Base-by-base conservation (phyloP, 2,797 vertebrate genomes). In the Lacerta bilineata region DNA sequence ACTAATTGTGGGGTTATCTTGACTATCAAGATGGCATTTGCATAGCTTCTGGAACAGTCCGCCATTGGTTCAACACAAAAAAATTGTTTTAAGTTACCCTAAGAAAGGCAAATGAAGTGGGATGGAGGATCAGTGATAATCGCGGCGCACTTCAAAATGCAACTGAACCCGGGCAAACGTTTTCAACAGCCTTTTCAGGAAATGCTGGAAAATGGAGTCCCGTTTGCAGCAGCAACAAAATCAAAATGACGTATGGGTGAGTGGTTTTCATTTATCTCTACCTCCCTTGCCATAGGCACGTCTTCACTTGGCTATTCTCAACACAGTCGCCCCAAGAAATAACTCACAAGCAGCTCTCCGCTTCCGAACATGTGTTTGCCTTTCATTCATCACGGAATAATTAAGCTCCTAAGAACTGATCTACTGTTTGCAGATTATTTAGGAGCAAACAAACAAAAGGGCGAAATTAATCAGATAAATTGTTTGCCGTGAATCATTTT, bases 361-460 rank as follows among this genome's bases (percentile, higher is more conserved):
- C n/a, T 74, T 71, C 61, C 15, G 78, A 85, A 46, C 43, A 77
- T 77, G 50, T 90, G 76, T 82, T 88, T 90, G 46, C 83, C 79
- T 88, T 79, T 64, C 85, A 90, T 89, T 89, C 71, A 86, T 89
- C 86, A 84, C 25, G 25, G 59, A 88, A 85, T 78, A 81, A 82
- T 77, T 85, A 84, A 84, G 78, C 86, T 81, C 46, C 71, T 88
- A 85, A 85, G 77, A 88, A 88, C 64, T 74, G 72, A 59, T 59
- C 18, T 50, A 39, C 74, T 90, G 80, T 87, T 90, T 90, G 85
- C 66, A 88, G 86, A 78, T 80, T 85, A 82, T 88, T 85, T 72
- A 77, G 78, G 83, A 85, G 39, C 84, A 89, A 87, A 76, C 77
- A 80, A 84, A 75, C 81, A 75, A 81, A 87, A 80, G 76, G 76